These are phyloP conservation scores for Rotaria sp. DNA, from an alignment of 2,888 invertebrate genomes.

Conservation along the genomic window DNA sequence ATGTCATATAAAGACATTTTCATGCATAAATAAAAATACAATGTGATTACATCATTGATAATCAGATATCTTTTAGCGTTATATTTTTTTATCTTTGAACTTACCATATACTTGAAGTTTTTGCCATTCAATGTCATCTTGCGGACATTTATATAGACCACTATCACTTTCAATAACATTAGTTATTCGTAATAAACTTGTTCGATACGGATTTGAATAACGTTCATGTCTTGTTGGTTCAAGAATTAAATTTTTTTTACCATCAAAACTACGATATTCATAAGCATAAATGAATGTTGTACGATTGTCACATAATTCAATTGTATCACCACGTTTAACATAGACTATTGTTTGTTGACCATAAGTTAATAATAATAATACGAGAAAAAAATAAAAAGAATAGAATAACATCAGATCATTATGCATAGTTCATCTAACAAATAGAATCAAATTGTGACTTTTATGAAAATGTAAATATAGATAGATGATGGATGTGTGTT, in stretches of 20 bases:
- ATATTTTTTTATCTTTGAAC: neutral
- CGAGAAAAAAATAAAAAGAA: neutral
- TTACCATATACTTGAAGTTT: constrained; percentile 19
- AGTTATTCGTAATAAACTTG: neutral
- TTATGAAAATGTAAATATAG: neutral
- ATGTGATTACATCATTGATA: neutral
- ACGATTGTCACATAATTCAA: constrained; percentile 30
- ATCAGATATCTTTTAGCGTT: neutral
- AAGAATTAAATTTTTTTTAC: neutral
- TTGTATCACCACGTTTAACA: neutral
- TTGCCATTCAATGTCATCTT: constrained; percentile 28
- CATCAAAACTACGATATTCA: constrained; percentile 15
- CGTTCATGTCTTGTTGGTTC: neutral
- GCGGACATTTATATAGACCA: constrained; percentile 24
- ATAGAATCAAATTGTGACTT: neutral
- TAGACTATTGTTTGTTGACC: neutral
- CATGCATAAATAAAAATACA: neutral
- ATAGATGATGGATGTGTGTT: neutral
- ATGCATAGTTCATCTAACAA: neutral
- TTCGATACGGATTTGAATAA: constrained; percentile 6
- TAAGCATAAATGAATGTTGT: constrained; percentile 17
- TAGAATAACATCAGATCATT: constrained; percentile 9
- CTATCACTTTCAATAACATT: constrained; percentile 9
- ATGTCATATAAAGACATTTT: neutral
- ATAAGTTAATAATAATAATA: neutral